These are phyloP conservation scores for Atta texana DNA, from an alignment of 1,140 invertebrate species.

Conservation along the genomic window DNA sequence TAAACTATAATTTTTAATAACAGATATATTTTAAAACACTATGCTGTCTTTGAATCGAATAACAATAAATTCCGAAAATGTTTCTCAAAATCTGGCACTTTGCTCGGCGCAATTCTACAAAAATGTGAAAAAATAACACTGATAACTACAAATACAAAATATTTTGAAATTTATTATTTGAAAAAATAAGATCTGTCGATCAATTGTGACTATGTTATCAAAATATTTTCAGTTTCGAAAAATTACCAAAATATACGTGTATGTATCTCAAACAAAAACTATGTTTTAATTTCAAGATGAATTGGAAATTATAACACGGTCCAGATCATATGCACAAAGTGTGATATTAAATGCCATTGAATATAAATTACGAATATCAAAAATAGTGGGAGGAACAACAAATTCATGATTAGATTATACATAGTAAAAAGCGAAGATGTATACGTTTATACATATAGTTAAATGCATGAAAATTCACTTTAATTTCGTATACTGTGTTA, in stretches of 20 bases:
- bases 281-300: conserved; percentile 50
- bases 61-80: not conserved
- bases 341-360: conserved; percentile 39
- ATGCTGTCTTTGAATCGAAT: not conserved
- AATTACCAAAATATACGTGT: conserved; percentile 16
- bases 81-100: not conserved
- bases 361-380: conserved; percentile 58
- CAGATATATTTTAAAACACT: not conserved
- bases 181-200: conserved; percentile 17
- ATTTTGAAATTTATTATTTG: conserved; percentile 1
- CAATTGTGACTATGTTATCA: not conserved
- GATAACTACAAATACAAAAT: conserved; percentile 20
- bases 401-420: conserved; percentile 22
- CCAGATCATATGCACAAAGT: not conserved
- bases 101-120: not conserved
- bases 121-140: not conserved
- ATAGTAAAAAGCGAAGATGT: not conserved
- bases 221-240: conserved; percentile 14
- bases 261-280: conserved; percentile 17
- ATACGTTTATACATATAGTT: not conserved
- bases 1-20: too few species aligned
- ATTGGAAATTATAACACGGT: conserved; percentile 48
- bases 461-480: not conserved
- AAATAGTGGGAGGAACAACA: not conserved
- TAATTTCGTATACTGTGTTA: not conserved